Evolutionary conservation across 2,113 vertebrate species (phyloP), one percentile per base, ranked within the genome.

Genomic region (Hippocampus barbouri): DNA sequence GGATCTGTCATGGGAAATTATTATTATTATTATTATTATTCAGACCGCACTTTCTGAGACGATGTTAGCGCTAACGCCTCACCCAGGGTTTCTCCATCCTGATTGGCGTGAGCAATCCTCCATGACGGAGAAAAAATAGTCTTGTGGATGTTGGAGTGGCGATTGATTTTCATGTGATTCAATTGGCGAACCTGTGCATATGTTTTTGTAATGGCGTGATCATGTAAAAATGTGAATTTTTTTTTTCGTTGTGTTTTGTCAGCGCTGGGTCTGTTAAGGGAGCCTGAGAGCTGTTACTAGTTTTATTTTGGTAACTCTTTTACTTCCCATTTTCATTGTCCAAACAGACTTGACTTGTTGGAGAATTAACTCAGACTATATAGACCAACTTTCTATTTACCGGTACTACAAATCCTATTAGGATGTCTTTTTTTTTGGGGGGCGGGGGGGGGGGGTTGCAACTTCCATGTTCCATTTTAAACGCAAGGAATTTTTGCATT

Each of bases 1-100:
- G 70, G 68, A 76, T 73, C 73, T 74, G 61, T 80, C 85, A 68
- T 77, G 85, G 88, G 81, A 88, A 88, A 88, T 88, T 79, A 88
- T 72, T 73, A 85, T 34, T 4, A 34, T 34, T 4, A 34, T 34
- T 34, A 34, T 34, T 34, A 34, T 34, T 34, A 34, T 34, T 34
- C 87, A 88, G 84, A 85, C 79, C 68, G 79, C 83, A 84, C 78
- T 71, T 80, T 74, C 79, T 74, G 82, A 87, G 85, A 83, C 87
- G 87, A 88, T 68, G 83, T 89, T 87, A 89, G 83, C 74, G 59
- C 75, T 77, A 73, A 74, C 79, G 79, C 41, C 78, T 77, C 74
- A 77, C 80, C 82, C 73, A 75, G 77, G 70, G 68, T 53, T 68
- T 83, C 79, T 77, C 77, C 73, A 88, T 76, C 73, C 78, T 76